Percentiles rank a stretch among this genome's conserved stretches.
Conservation (phyloP, 1,140 invertebrate species). For the Mercenaria mercenaria region DNA sequence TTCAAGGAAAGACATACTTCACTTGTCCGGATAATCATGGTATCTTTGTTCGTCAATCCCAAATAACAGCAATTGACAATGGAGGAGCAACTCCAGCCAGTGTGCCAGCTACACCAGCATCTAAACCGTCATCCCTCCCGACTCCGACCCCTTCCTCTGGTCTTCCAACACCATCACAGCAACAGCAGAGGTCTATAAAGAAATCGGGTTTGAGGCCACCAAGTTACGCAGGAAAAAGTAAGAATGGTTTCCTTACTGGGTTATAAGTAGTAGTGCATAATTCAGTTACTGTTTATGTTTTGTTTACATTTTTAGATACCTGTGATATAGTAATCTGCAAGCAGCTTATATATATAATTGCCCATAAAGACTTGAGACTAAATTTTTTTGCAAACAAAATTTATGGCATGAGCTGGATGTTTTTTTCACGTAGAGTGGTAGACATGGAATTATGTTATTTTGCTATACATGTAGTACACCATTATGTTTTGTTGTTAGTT, state of each 20-base stretch:
- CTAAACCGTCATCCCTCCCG: conserved; percentile 48
- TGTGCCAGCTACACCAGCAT: conserved; percentile 42
- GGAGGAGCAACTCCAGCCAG: conserved; percentile 51
- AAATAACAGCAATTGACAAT: conserved; percentile 77
- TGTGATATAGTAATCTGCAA: background rate
- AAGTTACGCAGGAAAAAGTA: conserved; percentile 82
- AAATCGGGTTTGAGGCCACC: conserved; percentile 80
- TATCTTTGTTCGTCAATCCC: conserved; percentile 86
- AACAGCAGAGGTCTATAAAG: conserved; percentile 44
- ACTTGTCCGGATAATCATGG: conserved; percentile 86
- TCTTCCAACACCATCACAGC: conserved; percentile 59
- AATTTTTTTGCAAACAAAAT: no score
- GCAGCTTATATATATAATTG: no score
- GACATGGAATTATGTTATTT: no score
- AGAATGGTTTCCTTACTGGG: conserved; percentile 30
- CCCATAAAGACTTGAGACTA: no score
- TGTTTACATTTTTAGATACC: no score
- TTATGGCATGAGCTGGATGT: no score
- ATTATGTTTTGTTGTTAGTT: background rate
- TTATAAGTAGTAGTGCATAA: no score
- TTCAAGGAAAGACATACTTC: conserved; percentile 91
- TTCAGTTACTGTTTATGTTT: no score
- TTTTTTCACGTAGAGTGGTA: no score
- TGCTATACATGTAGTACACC: no score
- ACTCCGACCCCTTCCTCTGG: conserved; percentile 53